Base-by-base conservation (phyloP, 2,888 invertebrate species). In the Fragum whitleyi region DNA sequence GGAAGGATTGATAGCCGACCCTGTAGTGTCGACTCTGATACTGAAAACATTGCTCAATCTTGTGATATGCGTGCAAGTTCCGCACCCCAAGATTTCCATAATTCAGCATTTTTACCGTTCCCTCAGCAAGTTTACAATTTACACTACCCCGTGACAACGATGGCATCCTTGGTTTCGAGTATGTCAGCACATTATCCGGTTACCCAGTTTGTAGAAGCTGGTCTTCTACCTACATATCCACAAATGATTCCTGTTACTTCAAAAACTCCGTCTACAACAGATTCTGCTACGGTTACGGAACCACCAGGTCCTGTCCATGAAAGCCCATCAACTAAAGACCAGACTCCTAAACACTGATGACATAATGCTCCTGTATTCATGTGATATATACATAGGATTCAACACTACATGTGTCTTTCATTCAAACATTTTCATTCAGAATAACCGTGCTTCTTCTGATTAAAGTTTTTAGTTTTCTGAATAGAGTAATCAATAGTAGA, bases 61-160 rank as follows among this genome's bases (percentile, higher is more conserved):
- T 36, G 65, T 65, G 65, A 36, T 19, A 42, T 14, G 42, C 57
- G 23, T 23, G 26, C 57, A 26, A 65, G 36, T 9, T 26, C 21
- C 6, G 23, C 65, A 65, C 21, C 65, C 42, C 65, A 65, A 42
- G 65, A 65, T 39, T 39, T 77, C 21, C 72, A 72, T 21, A 77
- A 67, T 70, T 39, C 32, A 72, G 68, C 77, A 72, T 82, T 77
- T 77, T 65, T 65, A 42, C 36, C 62, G 2, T 75, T 78, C 51
- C 47, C 47, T n/a, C 81, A 77, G 75, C 85, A 68, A 53, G 65
- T 85, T 42, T 85, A 85, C 36, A 85, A 81, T 61, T 36, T 80
- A 19, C 79, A 83, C 57, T 85, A 79, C 51, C 72, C 81, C 1
- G 77, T 74, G 28, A 42, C 74, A 53, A 70, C 62, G 65, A 68